Base-by-base conservation (phyloP, 2,888 invertebrate genomes). In the Drosophila nr. fundita region DNA sequence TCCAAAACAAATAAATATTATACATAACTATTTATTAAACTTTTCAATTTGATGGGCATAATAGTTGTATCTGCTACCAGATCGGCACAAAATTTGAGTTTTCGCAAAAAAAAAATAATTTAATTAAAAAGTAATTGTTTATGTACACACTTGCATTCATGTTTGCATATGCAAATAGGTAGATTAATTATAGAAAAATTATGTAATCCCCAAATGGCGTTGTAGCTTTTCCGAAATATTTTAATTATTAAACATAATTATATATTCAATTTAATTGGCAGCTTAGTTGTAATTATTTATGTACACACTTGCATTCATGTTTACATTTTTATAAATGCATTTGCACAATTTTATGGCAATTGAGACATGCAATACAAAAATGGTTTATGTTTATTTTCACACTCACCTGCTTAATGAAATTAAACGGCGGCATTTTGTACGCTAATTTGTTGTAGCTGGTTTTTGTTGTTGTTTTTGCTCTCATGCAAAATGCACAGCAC, bases 371-470 rank as follows among this genome's bases (percentile, higher is more conserved):
- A 72, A 67, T 60, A 69, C 70, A 68, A 60, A 65, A 80, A 69
- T 72, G 60, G 53, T 55, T 68, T 74, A 77, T 73, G 62, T 29
- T 54, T n/a, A 69, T 82, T 70, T 76, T 75, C 60, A 62, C 70
- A 83, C 90, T 91, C 80, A 91, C 91, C 92, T 91, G 91, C 73
- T 88, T 84, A 72, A 91, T 89, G 67, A 92, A 92, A 84, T 91
- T 91, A 78, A 81, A 87, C 68, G 89, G 90, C 72, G 91, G 74
- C 83, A 91, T 89, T 82, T 89, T 89, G 68, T 70, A 62, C 62
- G 72, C 66, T 85, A 59, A 70, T 72, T 81, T 68, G 63, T 72
- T 38, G 42, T 50, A 32, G 48, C 52, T 49, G 34, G 50, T 18
- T 24, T 15, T 60, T 61, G 32, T 58, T 62, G 42, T 48, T 49